A percentile compares a stretch with the other conserved stretches of the same genome.
These are phyloP conservation scores for Hipposideros larvatus DNA, from an alignment of 2,797 vertebrate species.

Conservation along the genomic window DNA sequence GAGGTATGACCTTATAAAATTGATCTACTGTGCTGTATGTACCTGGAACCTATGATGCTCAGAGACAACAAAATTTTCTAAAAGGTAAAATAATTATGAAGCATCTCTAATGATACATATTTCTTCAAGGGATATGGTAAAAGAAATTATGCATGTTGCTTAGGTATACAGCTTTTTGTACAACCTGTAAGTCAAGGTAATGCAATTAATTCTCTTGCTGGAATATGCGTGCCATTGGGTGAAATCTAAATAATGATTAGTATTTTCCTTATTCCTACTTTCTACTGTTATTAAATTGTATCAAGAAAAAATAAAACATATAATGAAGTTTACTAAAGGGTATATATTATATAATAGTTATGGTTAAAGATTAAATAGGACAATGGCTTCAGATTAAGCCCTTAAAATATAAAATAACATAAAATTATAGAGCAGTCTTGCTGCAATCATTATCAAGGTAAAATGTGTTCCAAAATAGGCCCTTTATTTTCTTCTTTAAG, in stretches of 20 bases:
- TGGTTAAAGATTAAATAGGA: background rate
- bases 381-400: constrained; percentile 21
- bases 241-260: background rate
- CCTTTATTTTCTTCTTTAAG: constrained; percentile 61
- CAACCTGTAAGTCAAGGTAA: background rate
- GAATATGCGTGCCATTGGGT: background rate
- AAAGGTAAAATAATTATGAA: background rate
- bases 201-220: background rate
- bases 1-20: background rate
- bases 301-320: background rate
- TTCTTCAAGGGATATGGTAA: background rate
- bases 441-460: constrained; percentile 49
- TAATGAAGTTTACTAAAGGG: constrained; percentile 13
- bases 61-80: background rate
- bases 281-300: constrained; percentile 12
- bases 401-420: constrained; percentile 46
- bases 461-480: constrained; percentile 19
- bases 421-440: constrained; percentile 59
- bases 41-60: background rate
- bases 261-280: background rate
- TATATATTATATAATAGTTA: background rate
- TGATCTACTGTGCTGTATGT: background rate
- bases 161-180: background rate
- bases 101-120: background rate
- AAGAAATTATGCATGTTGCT: background rate